Evolutionary conservation across 2,888 invertebrate species (phyloP), one percentile per base, ranked within the genome.

Genomic region (Diaperis boleti): DNA sequence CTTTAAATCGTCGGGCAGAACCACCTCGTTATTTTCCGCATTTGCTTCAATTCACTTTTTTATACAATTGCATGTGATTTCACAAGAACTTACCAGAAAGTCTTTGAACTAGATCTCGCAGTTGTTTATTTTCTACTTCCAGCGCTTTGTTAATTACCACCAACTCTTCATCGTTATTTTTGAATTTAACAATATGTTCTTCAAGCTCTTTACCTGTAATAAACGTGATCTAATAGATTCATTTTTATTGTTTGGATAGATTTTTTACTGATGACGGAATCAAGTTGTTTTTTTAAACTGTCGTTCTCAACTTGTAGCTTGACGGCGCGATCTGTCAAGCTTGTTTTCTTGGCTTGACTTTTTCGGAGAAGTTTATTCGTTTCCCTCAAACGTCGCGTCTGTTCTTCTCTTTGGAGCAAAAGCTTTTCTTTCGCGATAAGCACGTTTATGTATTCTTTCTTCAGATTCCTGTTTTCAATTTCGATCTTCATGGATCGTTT

Each of bases 391-490:
- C 37, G 11, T 17, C 37, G 11, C 3, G 15, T 35, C 15, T 52
- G 52, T 37, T 52, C 52, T 11, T 22, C 8, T 1, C 26, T 26
- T 8, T 14, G 10, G 3, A 52, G 39, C 8, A 17, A 4, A 20
- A 52, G 2, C 17, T 52, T 52, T 20, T 52, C 52, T 39, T 52
- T 52, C 3, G 20, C 52, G 8, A 52, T 52, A 5, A 52, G 20
- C 1, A 22, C 15, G 17, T 22, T 20, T 1, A 52, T 52, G 18
- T 52, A 52, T 18, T 69, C 64, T 49, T 71, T 69, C 45, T 71
- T 70, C 11, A 71, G 14, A 37, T 68, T 65, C 3, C 60, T 37
- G 35, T 69, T 73, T 33, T 73, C 72, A 3, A 64, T 50, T 55
- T 72, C 72, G 20, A 73, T 33, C 37, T 69, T 69, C 6, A 59